These are phyloP conservation scores for Microtus montanus DNA, from an alignment of 2,113 vertebrate genomes.

Conservation along the genomic window DNA sequence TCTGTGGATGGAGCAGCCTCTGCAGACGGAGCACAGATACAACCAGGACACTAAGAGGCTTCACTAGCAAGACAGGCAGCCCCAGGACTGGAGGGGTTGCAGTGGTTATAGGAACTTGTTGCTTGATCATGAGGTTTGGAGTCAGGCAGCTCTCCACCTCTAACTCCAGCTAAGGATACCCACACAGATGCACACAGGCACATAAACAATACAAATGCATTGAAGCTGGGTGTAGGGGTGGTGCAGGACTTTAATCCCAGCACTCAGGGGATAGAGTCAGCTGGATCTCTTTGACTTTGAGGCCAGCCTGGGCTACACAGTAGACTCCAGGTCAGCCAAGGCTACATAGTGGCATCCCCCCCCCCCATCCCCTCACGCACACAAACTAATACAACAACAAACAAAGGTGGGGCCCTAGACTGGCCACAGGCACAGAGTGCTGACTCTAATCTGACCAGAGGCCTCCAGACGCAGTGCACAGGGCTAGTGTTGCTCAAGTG, in stretches of 20 bases:
- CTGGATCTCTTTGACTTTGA: background rate
- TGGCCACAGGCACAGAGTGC: background rate
- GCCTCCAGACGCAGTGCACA: accelerated
- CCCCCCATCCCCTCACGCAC: no score
- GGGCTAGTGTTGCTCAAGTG: background rate
- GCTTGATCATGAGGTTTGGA: background rate
- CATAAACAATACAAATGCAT: background rate
- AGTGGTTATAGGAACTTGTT: background rate
- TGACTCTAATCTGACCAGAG: background rate
- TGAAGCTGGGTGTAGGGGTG: background rate
- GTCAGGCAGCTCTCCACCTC: background rate
- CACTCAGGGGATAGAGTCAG: background rate
- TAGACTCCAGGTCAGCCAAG: background rate
- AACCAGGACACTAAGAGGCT: background rate
- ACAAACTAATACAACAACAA: background rate
- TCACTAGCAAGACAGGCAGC: background rate
- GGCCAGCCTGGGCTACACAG: background rate
- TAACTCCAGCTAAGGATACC: background rate
- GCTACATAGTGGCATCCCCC: background rate
- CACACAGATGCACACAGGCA: background rate
- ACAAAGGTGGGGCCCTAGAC: background rate
- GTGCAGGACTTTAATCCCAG: background rate
- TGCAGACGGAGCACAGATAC: background rate
- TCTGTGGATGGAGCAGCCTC: background rate
- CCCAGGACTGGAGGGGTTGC: background rate